phyloP scores from a whole-genome alignment of 2,797 vertebrate species.

The Simalia tracyae region DNA sequence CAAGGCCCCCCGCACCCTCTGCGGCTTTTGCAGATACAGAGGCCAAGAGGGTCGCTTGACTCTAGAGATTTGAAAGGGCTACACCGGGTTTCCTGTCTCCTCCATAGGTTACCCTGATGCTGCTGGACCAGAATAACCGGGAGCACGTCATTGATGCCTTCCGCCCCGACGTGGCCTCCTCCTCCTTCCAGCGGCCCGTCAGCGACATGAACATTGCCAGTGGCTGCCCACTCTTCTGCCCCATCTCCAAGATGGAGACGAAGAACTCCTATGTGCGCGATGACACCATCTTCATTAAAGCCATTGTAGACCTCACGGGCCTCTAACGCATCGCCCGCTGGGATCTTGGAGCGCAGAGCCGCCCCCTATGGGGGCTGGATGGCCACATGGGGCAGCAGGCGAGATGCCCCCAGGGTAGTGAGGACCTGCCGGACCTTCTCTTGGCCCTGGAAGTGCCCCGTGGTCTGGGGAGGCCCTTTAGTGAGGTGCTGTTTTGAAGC shows the following conservation, averaged over 20 bases:
- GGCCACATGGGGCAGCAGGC: background rate
- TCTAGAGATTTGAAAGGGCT: background rate
- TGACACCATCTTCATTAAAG: slow-evolving; percentile 96
- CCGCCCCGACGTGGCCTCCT: slow-evolving; percentile 90
- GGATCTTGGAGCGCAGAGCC: slow-evolving; percentile 38
- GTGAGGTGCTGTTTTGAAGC: background rate
- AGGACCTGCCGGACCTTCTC: slow-evolving; percentile 41
- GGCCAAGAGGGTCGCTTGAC: background rate
- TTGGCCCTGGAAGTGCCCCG: slow-evolving; percentile 4
- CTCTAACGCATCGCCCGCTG: slow-evolving; percentile 70
- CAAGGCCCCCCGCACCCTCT: background rate
- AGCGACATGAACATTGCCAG: slow-evolving; percentile 98
- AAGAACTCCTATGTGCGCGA: slow-evolving; percentile 92
- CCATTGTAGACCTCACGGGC: slow-evolving; percentile 94
- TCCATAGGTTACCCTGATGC: slow-evolving; percentile 95
- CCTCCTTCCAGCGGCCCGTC: slow-evolving; percentile 92
- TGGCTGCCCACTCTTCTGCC: slow-evolving; percentile 96
- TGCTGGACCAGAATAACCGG: slow-evolving; percentile 95
- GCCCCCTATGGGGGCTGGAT: background rate
- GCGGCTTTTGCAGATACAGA: background rate
- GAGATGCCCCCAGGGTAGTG: background rate
- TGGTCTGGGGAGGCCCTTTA: background rate
- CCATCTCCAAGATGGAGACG: slow-evolving; percentile 86
- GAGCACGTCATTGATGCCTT: slow-evolving; percentile 98
- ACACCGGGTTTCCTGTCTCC: too few relatives aligned